Evolutionary conservation across 2,113 vertebrate species (phyloP).

Genomic region (Neodontobutis hainanensis): DNA sequence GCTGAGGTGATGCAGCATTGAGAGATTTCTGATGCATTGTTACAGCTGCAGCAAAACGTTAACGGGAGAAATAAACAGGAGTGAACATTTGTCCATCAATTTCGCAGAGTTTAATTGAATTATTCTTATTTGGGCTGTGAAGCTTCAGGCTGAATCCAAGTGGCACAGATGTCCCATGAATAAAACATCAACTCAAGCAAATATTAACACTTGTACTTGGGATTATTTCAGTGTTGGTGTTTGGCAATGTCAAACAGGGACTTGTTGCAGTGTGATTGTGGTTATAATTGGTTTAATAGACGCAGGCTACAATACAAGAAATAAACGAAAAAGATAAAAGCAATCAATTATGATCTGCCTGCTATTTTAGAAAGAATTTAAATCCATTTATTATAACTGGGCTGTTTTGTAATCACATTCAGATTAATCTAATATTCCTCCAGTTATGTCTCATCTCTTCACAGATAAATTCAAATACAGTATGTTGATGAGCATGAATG

Average conservation of each 20-base stretch:
- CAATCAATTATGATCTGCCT: slow-evolving; percentile 43
- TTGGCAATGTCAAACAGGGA: slow-evolving; percentile 45
- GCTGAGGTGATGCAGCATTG: slow-evolving; percentile 62
- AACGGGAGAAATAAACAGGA: slow-evolving; percentile 40
- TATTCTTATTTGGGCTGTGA: slow-evolving; percentile 48
- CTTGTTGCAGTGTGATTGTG: slow-evolving; percentile 39
- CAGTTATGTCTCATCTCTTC: not conserved
- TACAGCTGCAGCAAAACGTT: slow-evolving; percentile 45
- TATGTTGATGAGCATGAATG: too few species aligned
- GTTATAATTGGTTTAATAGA: slow-evolving; percentile 56
- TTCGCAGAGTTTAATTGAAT: slow-evolving; percentile 64
- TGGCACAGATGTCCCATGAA: slow-evolving; percentile 72
- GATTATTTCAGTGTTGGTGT: slow-evolving; percentile 61
- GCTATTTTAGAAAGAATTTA: slow-evolving; percentile 40
- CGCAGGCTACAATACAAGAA: slow-evolving; percentile 34
- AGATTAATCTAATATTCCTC: slow-evolving; percentile 17
- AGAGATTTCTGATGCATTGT: slow-evolving; percentile 68
- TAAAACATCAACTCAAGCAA: slow-evolving; percentile 66
- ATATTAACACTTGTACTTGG: slow-evolving; percentile 57
- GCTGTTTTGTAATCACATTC: slow-evolving; percentile 39
- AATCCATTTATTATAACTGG: slow-evolving; percentile 9
- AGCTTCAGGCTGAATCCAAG: slow-evolving; percentile 58
- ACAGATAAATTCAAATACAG: not conserved
- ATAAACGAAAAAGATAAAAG: slow-evolving; percentile 19
- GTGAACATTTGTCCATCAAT: slow-evolving; percentile 55